Evolutionary conservation across 2,888 invertebrate species (phyloP).

Genomic region (Nomada hirtipes): DNA sequence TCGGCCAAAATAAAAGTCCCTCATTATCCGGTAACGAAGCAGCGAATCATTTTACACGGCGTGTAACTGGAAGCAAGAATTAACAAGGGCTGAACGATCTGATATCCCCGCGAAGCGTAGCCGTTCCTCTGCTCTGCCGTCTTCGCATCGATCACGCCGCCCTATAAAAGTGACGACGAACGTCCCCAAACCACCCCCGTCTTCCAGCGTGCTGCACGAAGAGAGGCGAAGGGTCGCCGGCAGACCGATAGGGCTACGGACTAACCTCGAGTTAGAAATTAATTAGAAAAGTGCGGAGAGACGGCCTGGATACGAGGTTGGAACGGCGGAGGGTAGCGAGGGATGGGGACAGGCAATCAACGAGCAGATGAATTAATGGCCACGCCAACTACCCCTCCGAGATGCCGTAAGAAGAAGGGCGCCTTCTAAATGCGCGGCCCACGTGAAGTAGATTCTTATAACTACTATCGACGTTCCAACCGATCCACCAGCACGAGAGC

Average conservation of each 20-base stretch:
- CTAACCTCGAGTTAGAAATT: slow-evolving; percentile 81
- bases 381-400: slow-evolving; percentile 80
- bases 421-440: slow-evolving; percentile 67
- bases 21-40: slow-evolving; percentile 29
- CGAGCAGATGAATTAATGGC: slow-evolving; percentile 82
- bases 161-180: slow-evolving; percentile 71
- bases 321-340: slow-evolving; percentile 33
- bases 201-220: slow-evolving; percentile 32
- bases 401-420: slow-evolving; percentile 68
- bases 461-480: slow-evolving; percentile 48
- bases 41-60: slow-evolving; percentile 30
- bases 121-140: slow-evolving; percentile 41
- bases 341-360: slow-evolving; percentile 78
- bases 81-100: slow-evolving; percentile 30
- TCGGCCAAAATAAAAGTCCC: background rate
- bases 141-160: slow-evolving; percentile 70
- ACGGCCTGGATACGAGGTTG: slow-evolving; percentile 48
- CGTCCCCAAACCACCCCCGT: slow-evolving; percentile 32
- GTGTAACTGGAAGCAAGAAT: slow-evolving; percentile 46
- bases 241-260: slow-evolving; percentile 60
- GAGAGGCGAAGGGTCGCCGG: slow-evolving; percentile 46
- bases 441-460: slow-evolving; percentile 73
- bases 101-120: slow-evolving; percentile 20
- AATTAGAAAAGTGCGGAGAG: slow-evolving; percentile 81
- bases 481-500: slow-evolving; percentile 21